Evolutionary conservation across 2,888 invertebrate genomes (phyloP).

Genomic region (Bombylius major): DNA sequence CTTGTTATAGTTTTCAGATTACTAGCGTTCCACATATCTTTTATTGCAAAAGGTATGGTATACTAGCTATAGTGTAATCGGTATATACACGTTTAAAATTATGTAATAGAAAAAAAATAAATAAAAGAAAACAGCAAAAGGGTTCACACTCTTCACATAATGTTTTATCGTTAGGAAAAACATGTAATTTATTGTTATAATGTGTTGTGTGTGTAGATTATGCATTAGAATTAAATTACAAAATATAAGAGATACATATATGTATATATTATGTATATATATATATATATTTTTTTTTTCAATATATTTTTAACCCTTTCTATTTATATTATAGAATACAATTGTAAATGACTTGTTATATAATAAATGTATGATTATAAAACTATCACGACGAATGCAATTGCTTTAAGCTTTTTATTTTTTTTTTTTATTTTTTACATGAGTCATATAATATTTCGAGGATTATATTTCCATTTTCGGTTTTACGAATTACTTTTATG

Average conservation of each 20-base stretch:
- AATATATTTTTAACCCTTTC: no score
- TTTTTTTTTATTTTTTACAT: background rate
- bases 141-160: background rate
- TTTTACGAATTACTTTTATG: background rate
- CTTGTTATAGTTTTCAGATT: no score
- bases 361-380: background rate
- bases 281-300: no score
- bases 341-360: no score
- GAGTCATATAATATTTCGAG: background rate
- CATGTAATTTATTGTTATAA: background rate
- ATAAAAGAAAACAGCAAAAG: background rate
- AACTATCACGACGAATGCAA: background rate
- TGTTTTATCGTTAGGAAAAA: background rate
- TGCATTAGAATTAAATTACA: background rate
- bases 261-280: no score
- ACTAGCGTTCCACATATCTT: no score
- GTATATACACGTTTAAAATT: no score
- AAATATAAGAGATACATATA: no score
- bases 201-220: background rate
- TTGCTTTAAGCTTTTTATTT: background rate
- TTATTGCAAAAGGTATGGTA: no score
- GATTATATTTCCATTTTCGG: background rate
- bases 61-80: no score
- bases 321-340: no score
- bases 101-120: no score